These are phyloP conservation scores for Melanocharis versteri DNA, from an alignment of 2,113 vertebrate species.

Conservation along the genomic window DNA sequence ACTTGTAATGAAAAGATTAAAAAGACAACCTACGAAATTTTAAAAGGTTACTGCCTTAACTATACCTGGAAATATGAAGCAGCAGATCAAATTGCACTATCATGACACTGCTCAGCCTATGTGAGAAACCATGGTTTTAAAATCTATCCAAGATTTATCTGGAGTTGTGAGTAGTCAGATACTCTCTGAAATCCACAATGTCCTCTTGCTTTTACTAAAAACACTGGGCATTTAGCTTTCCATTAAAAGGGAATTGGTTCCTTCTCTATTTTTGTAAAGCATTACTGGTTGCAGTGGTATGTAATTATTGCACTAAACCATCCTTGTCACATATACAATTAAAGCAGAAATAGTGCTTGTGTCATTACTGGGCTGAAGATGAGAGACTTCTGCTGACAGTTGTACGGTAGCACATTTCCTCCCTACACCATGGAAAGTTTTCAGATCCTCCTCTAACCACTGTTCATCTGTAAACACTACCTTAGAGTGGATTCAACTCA, in stretches of 20 bases:
- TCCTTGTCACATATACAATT: background rate
- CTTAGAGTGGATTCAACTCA: background rate
- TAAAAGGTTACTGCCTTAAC: background rate
- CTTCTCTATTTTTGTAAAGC: background rate
- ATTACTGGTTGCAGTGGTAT: background rate
- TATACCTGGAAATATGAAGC: background rate
- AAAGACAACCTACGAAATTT: background rate
- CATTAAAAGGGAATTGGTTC: background rate
- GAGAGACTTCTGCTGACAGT: background rate
- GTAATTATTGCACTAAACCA: background rate
- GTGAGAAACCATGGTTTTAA: background rate
- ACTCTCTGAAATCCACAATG: background rate
- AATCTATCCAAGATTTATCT: background rate
- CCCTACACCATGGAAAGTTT: background rate
- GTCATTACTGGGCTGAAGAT: background rate
- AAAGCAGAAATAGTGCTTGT: conserved; percentile 15
- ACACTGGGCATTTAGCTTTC: background rate
- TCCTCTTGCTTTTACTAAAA: background rate
- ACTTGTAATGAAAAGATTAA: background rate
- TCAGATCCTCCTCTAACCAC: background rate
- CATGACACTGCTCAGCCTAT: fast-evolving
- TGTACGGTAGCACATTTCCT: background rate
- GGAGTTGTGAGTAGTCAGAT: background rate
- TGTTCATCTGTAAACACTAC: background rate
- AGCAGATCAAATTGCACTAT: background rate